Evolutionary conservation across 1,140 invertebrate genomes (phyloP).

Genomic region (Calephelis nemesis): DNA sequence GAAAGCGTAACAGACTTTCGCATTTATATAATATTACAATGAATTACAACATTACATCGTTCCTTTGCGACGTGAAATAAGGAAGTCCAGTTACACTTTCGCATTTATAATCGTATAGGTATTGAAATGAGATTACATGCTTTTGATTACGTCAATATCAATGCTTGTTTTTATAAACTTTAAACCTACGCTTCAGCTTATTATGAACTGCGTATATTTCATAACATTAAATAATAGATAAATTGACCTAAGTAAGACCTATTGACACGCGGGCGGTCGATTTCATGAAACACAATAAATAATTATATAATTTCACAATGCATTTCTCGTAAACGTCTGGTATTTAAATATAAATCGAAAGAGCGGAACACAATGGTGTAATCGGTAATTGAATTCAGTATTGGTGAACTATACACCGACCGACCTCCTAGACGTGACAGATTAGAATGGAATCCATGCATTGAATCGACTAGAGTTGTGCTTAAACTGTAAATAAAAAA

Average conservation of each 20-base stretch:
- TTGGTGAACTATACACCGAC: slow-evolving; percentile 77
- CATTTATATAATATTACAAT: no score
- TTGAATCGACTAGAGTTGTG: slow-evolving; percentile 49
- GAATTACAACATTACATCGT: no score
- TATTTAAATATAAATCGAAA: slow-evolving; percentile 79
- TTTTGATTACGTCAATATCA: no score
- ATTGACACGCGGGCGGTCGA: slow-evolving; percentile 48
- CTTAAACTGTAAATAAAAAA: slow-evolving; percentile 4
- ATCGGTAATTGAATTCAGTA: slow-evolving; percentile 78
- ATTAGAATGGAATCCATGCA: slow-evolving; percentile 71
- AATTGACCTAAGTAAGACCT: slow-evolving; percentile 18
- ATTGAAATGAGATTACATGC: no score
- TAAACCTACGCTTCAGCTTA: neutral
- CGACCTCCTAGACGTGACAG: slow-evolving; percentile 76
- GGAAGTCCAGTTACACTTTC: no score
- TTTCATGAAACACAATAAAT: slow-evolving; percentile 66
- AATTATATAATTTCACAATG: slow-evolving; percentile 71
- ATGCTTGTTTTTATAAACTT: neutral
- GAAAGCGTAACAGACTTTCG: no score
- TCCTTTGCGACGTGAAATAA: no score
- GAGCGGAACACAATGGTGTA: slow-evolving; percentile 77
- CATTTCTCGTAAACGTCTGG: slow-evolving; percentile 73
- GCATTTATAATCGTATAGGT: no score
- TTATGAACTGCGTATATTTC: neutral
- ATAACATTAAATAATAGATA: slow-evolving; percentile 12